A percentile compares a stretch with the other conserved stretches of the same genome.
Conservation (phyloP, 2,888 invertebrate genomes). For the Plutella xylostella region DNA sequence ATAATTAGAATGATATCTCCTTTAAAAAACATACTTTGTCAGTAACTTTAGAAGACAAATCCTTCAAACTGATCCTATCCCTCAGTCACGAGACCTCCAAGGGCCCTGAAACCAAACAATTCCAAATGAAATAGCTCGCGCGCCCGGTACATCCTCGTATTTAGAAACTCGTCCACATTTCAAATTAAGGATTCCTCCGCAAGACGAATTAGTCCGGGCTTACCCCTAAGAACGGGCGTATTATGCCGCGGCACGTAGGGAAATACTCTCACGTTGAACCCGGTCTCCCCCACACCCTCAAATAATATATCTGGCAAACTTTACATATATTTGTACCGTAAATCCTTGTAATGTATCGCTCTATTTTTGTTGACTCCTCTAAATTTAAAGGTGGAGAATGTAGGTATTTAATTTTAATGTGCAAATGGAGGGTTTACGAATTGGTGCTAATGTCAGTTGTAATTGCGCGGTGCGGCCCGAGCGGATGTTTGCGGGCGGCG, state of each 20-base stretch:
- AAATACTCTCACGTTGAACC: conserved; percentile 65
- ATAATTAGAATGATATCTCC: no score
- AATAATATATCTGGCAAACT: conserved; percentile 69
- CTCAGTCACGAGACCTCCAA: no score
- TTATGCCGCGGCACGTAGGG: conserved; percentile 66
- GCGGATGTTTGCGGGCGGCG: no score
- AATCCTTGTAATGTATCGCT: conserved; percentile 67
- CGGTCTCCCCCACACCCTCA: conserved; percentile 60
- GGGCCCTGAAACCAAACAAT: no score
- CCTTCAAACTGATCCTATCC: no score
- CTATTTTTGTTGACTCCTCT: conserved; percentile 64
- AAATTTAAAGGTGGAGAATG: conserved; percentile 52
- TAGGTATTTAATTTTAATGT: conserved; percentile 63
- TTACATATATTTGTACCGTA: conserved; percentile 71
- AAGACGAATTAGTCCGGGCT: conserved; percentile 62
- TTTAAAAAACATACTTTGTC: no score
- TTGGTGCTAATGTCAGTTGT: conserved; percentile 38
- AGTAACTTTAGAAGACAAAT: no score
- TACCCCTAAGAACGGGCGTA: conserved; percentile 51
- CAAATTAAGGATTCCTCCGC: conserved; percentile 64
- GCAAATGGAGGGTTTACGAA: conserved; percentile 43
- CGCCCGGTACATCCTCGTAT: no score
- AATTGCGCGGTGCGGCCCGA: conserved; percentile 27
- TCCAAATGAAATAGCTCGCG: no score
- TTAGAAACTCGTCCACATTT: conserved; percentile 60